A percentile compares a stretch with the other conserved stretches of the same genome.
phyloP scores from a whole-genome alignment of 2,113 vertebrate genomes.

The Sapayoa aenigma region DNA sequence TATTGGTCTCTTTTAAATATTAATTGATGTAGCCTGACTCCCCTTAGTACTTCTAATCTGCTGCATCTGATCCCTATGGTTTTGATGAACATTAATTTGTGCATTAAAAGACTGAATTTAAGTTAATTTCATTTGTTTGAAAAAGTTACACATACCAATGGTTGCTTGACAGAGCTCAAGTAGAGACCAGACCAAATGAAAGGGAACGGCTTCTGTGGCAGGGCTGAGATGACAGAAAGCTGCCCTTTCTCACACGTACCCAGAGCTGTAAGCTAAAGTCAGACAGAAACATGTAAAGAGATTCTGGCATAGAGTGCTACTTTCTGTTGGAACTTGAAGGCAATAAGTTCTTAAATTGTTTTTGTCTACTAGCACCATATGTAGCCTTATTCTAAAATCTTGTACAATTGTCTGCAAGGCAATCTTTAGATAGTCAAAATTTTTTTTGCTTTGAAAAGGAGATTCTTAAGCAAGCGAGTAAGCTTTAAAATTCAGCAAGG shows the following conservation, averaged over 20 bases:
- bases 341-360: not conserved
- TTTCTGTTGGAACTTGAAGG: not conserved
- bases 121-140: conserved; percentile 56
- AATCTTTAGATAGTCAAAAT: not conserved
- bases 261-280: not conserved
- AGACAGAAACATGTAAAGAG: not conserved
- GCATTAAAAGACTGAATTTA: conserved; percentile 55
- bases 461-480: not conserved
- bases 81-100: conserved; percentile 70
- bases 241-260: not conserved
- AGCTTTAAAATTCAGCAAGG: not conserved
- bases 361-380: not conserved
- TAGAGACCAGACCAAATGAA: not conserved
- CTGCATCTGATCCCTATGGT: conserved; percentile 64
- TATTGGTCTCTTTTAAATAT: conserved; percentile 71
- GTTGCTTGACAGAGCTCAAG: conserved; percentile 27
- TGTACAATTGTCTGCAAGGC: not conserved
- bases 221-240: not conserved
- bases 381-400: not conserved
- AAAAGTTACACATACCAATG: conserved; percentile 3
- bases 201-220: not conserved
- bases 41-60: conserved; percentile 68
- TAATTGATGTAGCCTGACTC: conserved; percentile 75
- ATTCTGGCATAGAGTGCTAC: not conserved
- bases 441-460: not conserved